Base-by-base conservation (phyloP, 2,113 vertebrate genomes). In the Ondatra zibethicus region DNA sequence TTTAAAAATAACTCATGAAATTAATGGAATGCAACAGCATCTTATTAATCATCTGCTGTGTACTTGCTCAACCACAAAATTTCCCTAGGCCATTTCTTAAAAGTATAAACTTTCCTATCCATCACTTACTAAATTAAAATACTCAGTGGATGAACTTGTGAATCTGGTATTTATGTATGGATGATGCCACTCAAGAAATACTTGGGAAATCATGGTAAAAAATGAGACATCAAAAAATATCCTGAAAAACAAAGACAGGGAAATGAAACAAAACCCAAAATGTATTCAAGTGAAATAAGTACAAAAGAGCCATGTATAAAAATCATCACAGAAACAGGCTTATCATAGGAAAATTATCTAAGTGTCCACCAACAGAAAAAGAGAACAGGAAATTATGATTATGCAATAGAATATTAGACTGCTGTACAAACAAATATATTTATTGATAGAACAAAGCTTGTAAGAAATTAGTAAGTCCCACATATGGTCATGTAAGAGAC, bases 221-320 rank as follows among this genome's bases (percentile, higher is more conserved):
- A 50, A 50, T 77, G 45, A 77, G 27, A 50, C 84, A 47, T 85
- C 47, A n/a, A 78, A 68, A 68, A 13, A 88, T 39, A 88, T 31
- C 27, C 19, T 42, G 9, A 90, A 85, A 33, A 84, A 84, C 63
- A 8, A 85, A 58, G 65, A 84, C 4, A 84, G 55, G 27, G 42
- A 82, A 82, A 23, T 39, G 55, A 76, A 68, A 39, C 29, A 33
- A 50, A 33, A 78, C 13, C 45, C 8, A 23, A 58, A 92, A n/a
- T 75, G 70, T 75, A 13, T 80, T 96, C 45, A 87, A 91, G 19
- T 65, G 17, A 96, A 91, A 17, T 25, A 55, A 91, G n/a, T 91
- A 17, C 72, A 80, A 86, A 86, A 55, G 5, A 66, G 1, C 4
- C 29, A 87, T n/a, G 12, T 36, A 27, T 84, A 88, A 81, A 17